These are phyloP conservation scores for Sesamia inferens DNA, from an alignment of 2,888 invertebrate genomes.

Conservation along the genomic window DNA sequence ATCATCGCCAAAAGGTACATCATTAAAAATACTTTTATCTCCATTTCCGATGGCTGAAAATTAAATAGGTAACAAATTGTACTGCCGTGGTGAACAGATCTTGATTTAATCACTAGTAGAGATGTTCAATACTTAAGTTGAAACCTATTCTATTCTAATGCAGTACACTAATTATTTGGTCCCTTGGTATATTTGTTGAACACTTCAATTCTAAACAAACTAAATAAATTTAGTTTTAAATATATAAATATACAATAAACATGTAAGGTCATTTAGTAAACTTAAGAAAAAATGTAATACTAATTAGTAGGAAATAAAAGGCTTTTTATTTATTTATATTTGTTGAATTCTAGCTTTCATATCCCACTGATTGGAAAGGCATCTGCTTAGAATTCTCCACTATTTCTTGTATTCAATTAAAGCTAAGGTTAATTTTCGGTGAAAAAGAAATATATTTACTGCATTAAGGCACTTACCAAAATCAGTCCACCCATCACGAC, in stretches of 20 bases:
- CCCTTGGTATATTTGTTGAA: not conserved
- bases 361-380: too few species aligned
- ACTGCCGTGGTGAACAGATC: not conserved
- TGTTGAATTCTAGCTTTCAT: not conserved
- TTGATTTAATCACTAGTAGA: not conserved
- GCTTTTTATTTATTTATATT: too few species aligned
- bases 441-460: too few species aligned
- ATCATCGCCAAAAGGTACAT: constrained; percentile 73
- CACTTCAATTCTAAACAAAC: too few species aligned
- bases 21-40: constrained; percentile 69
- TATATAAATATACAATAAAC: too few species aligned
- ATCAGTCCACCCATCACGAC: constrained; percentile 75
- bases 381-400: too few species aligned
- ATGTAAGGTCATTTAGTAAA: too few species aligned
- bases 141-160: not conserved
- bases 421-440: too few species aligned
- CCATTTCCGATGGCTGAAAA: constrained; percentile 71
- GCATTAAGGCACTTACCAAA: constrained; percentile 6
- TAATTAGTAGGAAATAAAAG: too few species aligned
- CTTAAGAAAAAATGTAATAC: too few species aligned
- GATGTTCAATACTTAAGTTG: not conserved
- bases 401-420: too few species aligned
- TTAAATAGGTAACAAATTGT: not conserved
- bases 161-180: not conserved
- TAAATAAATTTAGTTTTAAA: too few species aligned